These are phyloP conservation scores for Eleutherodactylus coqui DNA, from an alignment of 2,797 vertebrate species.

Conservation along the genomic window DNA sequence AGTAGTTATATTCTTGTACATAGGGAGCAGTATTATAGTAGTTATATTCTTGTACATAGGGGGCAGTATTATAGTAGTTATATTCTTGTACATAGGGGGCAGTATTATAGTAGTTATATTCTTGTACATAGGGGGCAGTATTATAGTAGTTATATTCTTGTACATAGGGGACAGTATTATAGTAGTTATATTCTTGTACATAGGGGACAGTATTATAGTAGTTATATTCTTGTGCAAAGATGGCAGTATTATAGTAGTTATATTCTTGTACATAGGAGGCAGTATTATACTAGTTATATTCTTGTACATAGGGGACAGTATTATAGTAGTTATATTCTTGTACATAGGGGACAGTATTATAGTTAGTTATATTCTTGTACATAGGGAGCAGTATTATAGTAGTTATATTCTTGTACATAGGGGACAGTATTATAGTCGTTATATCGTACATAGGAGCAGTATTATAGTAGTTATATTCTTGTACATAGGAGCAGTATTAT, in stretches of 20 bases:
- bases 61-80: background rate
- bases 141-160: conserved; percentile 18
- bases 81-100: background rate
- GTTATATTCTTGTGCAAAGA: background rate
- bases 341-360: background rate
- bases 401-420: background rate
- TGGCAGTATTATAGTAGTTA: conserved; percentile 8
- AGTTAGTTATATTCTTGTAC: background rate
- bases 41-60: conserved; percentile 1
- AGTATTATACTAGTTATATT: conserved; percentile 1
- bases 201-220: conserved; percentile 12
- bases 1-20: background rate
- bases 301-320: background rate
- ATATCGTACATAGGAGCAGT: background rate
- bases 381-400: background rate
- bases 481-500: background rate
- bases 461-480: too few species aligned
- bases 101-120: conserved; percentile 14
- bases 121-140: background rate
- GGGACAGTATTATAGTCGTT: background rate
- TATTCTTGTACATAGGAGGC: background rate
- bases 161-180: conserved; percentile 14
- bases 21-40: conserved; percentile 6
- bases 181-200: conserved; percentile 20
- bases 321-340: conserved; percentile 5